A percentile compares a stretch with the other conserved stretches of the same genome.
phyloP scores from a whole-genome alignment of 2,113 vertebrate species.

The Tupaia tana region DNA sequence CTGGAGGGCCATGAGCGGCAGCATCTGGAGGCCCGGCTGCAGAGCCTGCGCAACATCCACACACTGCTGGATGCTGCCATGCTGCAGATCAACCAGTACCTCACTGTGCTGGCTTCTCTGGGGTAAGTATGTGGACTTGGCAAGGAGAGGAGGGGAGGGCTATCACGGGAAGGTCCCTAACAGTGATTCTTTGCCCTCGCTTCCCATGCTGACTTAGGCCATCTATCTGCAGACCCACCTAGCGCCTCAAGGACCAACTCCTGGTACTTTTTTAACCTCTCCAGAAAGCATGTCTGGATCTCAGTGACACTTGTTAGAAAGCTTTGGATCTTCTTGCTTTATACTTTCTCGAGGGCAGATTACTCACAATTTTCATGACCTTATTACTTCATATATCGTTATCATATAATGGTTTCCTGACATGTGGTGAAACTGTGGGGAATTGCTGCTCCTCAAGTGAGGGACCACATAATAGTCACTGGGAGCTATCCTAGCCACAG shows the following conservation, averaged over 20 bases:
- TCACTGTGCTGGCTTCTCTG: conserved; percentile 92
- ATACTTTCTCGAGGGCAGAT: background rate
- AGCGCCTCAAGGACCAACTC: background rate
- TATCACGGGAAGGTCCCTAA: background rate
- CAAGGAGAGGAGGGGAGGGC: background rate
- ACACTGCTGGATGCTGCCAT: conserved; percentile 96
- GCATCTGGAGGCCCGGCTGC: conserved; percentile 94
- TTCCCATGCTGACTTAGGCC: background rate
- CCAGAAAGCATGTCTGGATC: background rate
- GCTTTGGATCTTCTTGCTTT: background rate
- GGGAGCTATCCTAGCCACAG: background rate
- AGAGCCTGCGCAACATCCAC: conserved; percentile 97
- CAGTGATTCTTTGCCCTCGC: too few species aligned
- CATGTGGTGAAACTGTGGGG: background rate
- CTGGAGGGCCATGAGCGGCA: conserved; percentile 94
- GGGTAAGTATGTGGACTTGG: conserved; percentile 79
- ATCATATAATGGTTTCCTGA: background rate
- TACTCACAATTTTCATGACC: background rate
- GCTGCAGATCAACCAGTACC: conserved; percentile 98
- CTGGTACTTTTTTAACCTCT: background rate
- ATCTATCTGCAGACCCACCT: background rate
- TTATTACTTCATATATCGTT: background rate
- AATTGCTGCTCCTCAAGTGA: background rate
- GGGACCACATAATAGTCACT: background rate
- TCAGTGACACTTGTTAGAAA: background rate